Conservation (phyloP, 2,797 vertebrate species). For the Arvicola amphibius region DNA sequence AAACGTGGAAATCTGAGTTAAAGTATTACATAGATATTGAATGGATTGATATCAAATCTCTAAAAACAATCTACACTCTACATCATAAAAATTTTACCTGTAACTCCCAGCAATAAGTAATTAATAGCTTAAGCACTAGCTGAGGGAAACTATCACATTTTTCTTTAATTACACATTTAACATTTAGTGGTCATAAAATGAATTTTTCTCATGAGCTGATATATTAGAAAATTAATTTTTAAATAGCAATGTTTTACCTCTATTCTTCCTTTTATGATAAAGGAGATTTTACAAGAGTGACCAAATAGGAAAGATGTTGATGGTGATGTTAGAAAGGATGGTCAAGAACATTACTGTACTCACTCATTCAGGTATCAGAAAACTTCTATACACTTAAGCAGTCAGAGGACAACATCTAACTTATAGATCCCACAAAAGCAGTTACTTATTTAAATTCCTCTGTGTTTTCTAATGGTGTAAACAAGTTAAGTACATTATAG, state of each 20-base stretch:
- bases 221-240: background rate
- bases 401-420: background rate
- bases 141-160: background rate
- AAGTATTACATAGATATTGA: background rate
- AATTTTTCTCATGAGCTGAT: background rate
- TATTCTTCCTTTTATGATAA: background rate
- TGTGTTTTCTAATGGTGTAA: background rate
- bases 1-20: background rate
- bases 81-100: background rate
- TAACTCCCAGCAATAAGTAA: background rate
- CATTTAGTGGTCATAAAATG: background rate
- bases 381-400: background rate
- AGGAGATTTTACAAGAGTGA: background rate
- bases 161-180: background rate
- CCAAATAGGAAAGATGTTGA: background rate
- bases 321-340: no score
- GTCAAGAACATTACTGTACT: background rate
- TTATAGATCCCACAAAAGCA: background rate
- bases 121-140: background rate
- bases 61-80: background rate
- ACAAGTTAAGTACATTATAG: background rate
- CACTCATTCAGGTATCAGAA: background rate
- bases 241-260: background rate
- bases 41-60: background rate
- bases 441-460: accelerated